Evolutionary conservation across 2,113 vertebrate genomes (phyloP).

Genomic region (Ctenodactylus gundi): DNA sequence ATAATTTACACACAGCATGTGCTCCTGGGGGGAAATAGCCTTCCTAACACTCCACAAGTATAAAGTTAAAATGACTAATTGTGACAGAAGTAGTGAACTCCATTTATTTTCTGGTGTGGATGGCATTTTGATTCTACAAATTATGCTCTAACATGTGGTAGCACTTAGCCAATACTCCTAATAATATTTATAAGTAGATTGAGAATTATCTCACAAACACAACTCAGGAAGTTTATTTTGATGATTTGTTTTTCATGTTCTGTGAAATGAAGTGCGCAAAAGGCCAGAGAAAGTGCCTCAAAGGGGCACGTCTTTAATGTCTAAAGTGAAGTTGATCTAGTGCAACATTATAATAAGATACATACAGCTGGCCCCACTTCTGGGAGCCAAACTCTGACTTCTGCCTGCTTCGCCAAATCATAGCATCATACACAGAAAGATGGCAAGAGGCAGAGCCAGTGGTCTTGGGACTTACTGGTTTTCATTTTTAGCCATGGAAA

Average conservation of each 20-base stretch:
- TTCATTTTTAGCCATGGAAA: slow-evolving; percentile 39
- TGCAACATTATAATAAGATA: slow-evolving; percentile 35
- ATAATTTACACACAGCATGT: slow-evolving; percentile 53
- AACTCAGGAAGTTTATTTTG: slow-evolving; percentile 62
- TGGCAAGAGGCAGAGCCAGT: slow-evolving; percentile 67
- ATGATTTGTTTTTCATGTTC: slow-evolving; percentile 70
- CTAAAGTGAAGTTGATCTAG: slow-evolving; percentile 41
- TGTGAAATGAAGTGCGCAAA: slow-evolving; percentile 60
- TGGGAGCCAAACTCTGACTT: slow-evolving; percentile 53
- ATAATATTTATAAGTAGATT: slow-evolving; percentile 73
- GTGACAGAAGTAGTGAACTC: slow-evolving; percentile 38
- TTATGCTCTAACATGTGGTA: slow-evolving; percentile 66
- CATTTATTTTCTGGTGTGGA: slow-evolving; percentile 54
- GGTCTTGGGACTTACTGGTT: slow-evolving; percentile 50
- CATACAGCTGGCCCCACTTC: slow-evolving; percentile 46
- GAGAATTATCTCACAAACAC: slow-evolving; percentile 65
- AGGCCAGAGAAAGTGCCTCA: slow-evolving; percentile 55
- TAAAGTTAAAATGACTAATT: slow-evolving; percentile 54
- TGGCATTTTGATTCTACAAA: slow-evolving; percentile 51
- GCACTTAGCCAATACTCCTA: slow-evolving; percentile 63
- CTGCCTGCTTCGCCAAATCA: slow-evolving; percentile 57
- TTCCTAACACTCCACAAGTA: not conserved
- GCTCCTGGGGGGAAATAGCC: slow-evolving; percentile 13
- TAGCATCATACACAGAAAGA: slow-evolving; percentile 62
- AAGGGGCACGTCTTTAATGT: slow-evolving; percentile 27